Evolutionary conservation across 1,140 invertebrate species (phyloP).

Genomic region (Chironomus tepperi): DNA sequence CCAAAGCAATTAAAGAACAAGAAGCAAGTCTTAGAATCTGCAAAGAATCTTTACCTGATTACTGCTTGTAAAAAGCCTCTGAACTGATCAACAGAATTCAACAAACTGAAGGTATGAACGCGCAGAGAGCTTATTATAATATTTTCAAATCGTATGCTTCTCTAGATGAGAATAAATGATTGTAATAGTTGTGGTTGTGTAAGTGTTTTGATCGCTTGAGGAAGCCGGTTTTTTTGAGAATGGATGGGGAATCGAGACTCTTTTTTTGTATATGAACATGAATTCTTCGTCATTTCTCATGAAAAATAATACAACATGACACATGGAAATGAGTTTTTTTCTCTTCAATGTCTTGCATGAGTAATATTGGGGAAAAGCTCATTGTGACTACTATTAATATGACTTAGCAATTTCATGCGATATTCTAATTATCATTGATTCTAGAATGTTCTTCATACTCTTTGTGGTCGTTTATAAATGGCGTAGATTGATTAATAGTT

Average conservation of each 20-base stretch:
- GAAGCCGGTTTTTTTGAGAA: not conserved
- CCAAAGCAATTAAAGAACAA: not conserved
- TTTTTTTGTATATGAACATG: constrained; percentile 18
- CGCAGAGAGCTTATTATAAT: not conserved
- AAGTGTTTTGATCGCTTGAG: constrained; percentile 5
- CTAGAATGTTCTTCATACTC: too few relatives aligned
- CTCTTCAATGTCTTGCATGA: not conserved
- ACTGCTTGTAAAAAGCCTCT: not conserved
- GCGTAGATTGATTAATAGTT: too few relatives aligned
- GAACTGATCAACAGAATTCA: not conserved
- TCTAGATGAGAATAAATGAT: not conserved
- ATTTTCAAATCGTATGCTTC: not conserved
- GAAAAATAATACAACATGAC: not conserved
- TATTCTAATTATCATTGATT: too few relatives aligned
- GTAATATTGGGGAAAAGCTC: not conserved
- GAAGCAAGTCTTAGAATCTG: not conserved
- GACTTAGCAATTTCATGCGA: not conserved
- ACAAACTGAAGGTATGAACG: not conserved
- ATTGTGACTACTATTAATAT: not conserved
- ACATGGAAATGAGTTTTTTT: not conserved
- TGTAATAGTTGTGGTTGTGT: not conserved
- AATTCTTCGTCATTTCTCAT: not conserved
- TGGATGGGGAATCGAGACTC: not conserved
- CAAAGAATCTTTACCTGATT: not conserved
- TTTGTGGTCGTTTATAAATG: too few relatives aligned